Evolutionary conservation across 35 echinoderm and acorn worm species (phyloP), one percentile per base, ranked within the genome.

Genomic region (Patiria miniata): DNA sequence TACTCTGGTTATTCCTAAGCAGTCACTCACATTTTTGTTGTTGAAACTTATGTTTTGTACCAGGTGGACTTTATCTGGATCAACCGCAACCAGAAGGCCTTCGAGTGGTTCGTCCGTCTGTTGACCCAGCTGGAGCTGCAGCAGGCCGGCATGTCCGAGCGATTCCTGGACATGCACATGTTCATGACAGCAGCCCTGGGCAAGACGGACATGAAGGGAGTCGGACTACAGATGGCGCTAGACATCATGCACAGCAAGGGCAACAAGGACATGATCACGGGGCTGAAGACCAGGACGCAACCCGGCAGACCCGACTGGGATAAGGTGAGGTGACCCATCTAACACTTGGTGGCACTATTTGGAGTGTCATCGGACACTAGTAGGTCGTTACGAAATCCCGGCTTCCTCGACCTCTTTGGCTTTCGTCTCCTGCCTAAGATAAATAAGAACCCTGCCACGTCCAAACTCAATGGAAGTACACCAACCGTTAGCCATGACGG

Each of bases 11-110:
- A n/a, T n/a, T n/a, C n/a, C n/a, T n/a, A n/a, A n/a, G n/a, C n/a
- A n/a, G n/a, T n/a, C n/a, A n/a, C n/a, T n/a, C n/a, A n/a, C n/a
- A n/a, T n/a, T n/a, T n/a, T n/a, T n/a, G n/a, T n/a, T n/a, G n/a
- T n/a, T n/a, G n/a, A n/a, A n/a, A n/a, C n/a, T n/a, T n/a, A n/a
- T 83, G 58, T 61, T 0, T 52, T 54, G 32, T 55, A 9, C 2
- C 69, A 99, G 96, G 96, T 99, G 8, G 96, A 99, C 87, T 99
- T 99, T 58, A 99, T 99, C 39, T 99, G 96, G 96, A 99, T 99
- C 21, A 99, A 99, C 77, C 84, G 96, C 21, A 86, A 99, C 56
- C 96, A 99, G 80, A 99, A 99, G 69, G 87, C 83, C 26, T 99
- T 99, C 73, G 96, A 99, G 61, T 99, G 96, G 96, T 99, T 99